Evolutionary conservation across 1,140 invertebrate species (phyloP).

Genomic region (Drosophila punjabiensis): DNA sequence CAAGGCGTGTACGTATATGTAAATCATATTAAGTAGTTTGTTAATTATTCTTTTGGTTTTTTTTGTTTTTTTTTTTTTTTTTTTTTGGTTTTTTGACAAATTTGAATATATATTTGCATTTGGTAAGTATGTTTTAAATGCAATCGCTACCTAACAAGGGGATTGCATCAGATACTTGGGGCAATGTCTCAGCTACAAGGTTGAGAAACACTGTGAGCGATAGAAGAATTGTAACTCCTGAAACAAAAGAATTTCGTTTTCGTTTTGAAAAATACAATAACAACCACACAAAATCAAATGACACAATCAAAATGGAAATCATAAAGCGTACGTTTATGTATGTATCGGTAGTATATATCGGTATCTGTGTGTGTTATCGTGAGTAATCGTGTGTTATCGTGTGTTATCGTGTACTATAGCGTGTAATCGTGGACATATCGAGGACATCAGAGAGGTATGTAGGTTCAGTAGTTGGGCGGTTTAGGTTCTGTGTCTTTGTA

Average conservation of each 20-base stretch:
- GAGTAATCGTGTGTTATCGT: constrained; percentile 15
- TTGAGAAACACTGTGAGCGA: constrained; percentile 99
- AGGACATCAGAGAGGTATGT: constrained; percentile 50
- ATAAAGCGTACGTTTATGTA: constrained; percentile 78
- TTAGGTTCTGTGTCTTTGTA: constrained; percentile 39
- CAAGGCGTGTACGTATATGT: constrained; percentile 78
- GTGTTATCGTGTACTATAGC: constrained; percentile 5
- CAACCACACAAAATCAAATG: constrained; percentile 74
- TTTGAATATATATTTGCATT: constrained; percentile 84
- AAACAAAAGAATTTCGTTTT: constrained; percentile 89
- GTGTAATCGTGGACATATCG: constrained; percentile 44
- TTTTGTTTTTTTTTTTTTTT: constrained; percentile 28
- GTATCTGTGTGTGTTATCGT: constrained; percentile 40
- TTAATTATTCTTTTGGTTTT: constrained; percentile 78
- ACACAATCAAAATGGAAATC: constrained; percentile 71
- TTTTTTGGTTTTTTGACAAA: constrained; percentile 72
- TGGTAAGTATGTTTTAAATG: constrained; percentile 83
- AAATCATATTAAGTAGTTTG: constrained; percentile 82
- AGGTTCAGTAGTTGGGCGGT: constrained; percentile 36
- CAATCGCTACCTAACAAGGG: constrained; percentile 95
- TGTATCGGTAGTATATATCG: constrained; percentile 50
- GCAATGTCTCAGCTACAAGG: constrained; percentile 97
- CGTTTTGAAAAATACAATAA: constrained; percentile 81
- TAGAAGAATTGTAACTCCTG: constrained; percentile 99
- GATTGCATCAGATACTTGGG: constrained; percentile 97